These are phyloP conservation scores for Drosophila tropicalis DNA, from an alignment of 1,140 invertebrate genomes.

Conservation along the genomic window DNA sequence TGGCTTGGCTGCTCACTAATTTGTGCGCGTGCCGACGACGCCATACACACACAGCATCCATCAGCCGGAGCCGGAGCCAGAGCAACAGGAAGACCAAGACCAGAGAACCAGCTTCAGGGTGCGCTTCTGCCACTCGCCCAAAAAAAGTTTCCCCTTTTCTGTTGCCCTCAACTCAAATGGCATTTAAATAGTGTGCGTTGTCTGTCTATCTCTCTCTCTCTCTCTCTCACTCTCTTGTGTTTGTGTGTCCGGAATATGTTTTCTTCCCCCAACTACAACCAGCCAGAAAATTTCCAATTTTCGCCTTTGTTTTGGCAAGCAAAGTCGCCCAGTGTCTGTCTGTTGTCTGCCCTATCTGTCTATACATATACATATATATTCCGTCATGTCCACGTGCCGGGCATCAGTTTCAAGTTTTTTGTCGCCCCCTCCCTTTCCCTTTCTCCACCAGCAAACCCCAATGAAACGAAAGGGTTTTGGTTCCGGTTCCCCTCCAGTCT, in stretches of 20 bases:
- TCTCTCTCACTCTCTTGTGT: conserved; percentile 4
- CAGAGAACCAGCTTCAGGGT: conserved; percentile 32
- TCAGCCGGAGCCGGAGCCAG: background rate
- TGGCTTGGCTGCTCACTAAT: conserved; percentile 61
- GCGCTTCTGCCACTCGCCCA: conserved; percentile 22
- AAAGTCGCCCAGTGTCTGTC: conserved; percentile 12
- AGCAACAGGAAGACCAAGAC: background rate
- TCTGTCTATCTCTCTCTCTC: conserved; percentile 9
- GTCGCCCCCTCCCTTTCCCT: background rate
- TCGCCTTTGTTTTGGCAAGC: conserved; percentile 31
- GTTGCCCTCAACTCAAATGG: conserved; percentile 44
- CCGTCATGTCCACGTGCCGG: conserved; percentile 70
- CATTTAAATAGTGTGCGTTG: conserved; percentile 66
- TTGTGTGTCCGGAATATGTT: conserved; percentile 12
- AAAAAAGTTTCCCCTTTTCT: conserved; percentile 4
- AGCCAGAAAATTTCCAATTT: conserved; percentile 23
- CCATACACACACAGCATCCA: conserved; percentile 29
- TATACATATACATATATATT: conserved; percentile 35
- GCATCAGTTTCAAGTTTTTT: conserved; percentile 75
- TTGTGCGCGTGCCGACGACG: conserved; percentile 72
- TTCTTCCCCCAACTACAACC: background rate
- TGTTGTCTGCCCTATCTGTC: conserved; percentile 33
- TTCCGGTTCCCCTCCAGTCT: conserved; percentile 26
- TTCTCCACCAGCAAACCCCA: background rate
- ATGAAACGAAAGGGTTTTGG: conserved; percentile 25